Percentiles rank a stretch among this genome's conserved stretches.
phyloP scores from a whole-genome alignment of 2,113 vertebrate genomes.

The Acrocephalus kingi region DNA sequence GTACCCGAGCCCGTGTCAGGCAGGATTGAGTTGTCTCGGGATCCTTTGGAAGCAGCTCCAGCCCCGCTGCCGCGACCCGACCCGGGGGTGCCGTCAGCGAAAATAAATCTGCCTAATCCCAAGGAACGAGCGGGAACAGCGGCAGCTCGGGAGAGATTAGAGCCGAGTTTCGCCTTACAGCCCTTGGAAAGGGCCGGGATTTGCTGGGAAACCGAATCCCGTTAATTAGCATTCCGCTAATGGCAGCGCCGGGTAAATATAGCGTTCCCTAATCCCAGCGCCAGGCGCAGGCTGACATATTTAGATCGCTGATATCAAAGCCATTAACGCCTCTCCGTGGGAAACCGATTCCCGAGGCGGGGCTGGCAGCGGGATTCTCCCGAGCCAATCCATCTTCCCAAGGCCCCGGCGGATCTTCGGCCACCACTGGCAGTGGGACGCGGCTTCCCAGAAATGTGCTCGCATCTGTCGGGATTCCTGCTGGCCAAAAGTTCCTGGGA shows the following conservation, averaged over 20 bases:
- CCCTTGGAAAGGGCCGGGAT: slow-evolving; percentile 70
- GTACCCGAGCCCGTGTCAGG: accelerated
- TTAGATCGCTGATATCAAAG: slow-evolving; percentile 77
- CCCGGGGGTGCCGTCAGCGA: slow-evolving; percentile 34
- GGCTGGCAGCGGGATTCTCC: slow-evolving; percentile 68
- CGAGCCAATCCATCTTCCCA: slow-evolving; percentile 72
- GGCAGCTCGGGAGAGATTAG: slow-evolving; percentile 74
- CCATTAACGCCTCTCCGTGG: slow-evolving; percentile 71
- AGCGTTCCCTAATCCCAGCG: slow-evolving; percentile 53
- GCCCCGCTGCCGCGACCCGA: neutral
- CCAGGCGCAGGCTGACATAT: slow-evolving; percentile 67
- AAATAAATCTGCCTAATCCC: slow-evolving; percentile 74
- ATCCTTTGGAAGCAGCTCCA: neutral
- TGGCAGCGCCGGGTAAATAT: slow-evolving; percentile 77
- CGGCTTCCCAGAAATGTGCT: slow-evolving; percentile 80
- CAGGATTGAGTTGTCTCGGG: neutral
- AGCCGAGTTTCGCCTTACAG: slow-evolving; percentile 65
- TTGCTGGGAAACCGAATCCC: slow-evolving; percentile 74
- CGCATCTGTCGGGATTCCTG: slow-evolving; percentile 72
- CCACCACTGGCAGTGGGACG: slow-evolving; percentile 46
- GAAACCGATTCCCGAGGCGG: slow-evolving; percentile 51
- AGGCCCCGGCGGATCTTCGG: slow-evolving; percentile 72
- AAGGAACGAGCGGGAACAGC: slow-evolving; percentile 67
- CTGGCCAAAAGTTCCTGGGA: neutral
- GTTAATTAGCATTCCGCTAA: slow-evolving; percentile 78